These are phyloP conservation scores for Drosophila mayaguana DNA, from an alignment of 2,888 invertebrate genomes.

Conservation along the genomic window DNA sequence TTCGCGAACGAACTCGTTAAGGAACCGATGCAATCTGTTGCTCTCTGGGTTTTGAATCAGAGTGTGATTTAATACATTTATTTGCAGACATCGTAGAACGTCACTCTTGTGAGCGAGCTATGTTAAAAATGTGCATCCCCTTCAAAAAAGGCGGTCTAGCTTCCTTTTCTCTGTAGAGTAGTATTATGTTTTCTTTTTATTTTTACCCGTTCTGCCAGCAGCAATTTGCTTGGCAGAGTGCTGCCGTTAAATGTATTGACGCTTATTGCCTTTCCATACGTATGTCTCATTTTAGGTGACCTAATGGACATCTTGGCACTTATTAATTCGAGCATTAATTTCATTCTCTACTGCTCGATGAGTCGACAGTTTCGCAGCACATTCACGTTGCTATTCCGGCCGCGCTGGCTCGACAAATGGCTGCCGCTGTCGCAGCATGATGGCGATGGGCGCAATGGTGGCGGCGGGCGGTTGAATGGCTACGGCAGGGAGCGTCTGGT, in stretches of 20 bases:
- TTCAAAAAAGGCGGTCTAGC: too few relatives aligned
- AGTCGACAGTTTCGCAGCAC: conserved; percentile 95
- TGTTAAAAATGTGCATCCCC: too few relatives aligned
- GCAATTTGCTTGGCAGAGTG: neutral
- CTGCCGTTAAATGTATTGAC: neutral
- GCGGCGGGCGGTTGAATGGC: conserved; percentile 55
- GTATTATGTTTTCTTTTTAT: too few relatives aligned
- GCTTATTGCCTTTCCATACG: conserved; percentile 45
- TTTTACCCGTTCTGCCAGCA: neutral
- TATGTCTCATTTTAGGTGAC: conserved; percentile 87
- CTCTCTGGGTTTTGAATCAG: too few relatives aligned
- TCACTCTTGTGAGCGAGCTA: too few relatives aligned
- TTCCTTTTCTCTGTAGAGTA: too few relatives aligned
- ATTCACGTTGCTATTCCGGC: conserved; percentile 91
- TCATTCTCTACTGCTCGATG: conserved; percentile 97
- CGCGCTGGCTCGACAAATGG: conserved; percentile 86
- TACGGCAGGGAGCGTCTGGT: conserved; percentile 70
- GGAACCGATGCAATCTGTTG: too few relatives aligned
- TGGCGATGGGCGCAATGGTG: conserved; percentile 49
- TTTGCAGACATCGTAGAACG: too few relatives aligned
- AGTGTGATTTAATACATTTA: too few relatives aligned
- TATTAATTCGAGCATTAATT: conserved; percentile 96
- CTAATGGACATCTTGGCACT: conserved; percentile 96
- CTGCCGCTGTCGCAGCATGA: conserved; percentile 84
- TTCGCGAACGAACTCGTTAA: too few relatives aligned